phyloP scores from a whole-genome alignment of 2,797 vertebrate species.

The Microtus obscurus region DNA sequence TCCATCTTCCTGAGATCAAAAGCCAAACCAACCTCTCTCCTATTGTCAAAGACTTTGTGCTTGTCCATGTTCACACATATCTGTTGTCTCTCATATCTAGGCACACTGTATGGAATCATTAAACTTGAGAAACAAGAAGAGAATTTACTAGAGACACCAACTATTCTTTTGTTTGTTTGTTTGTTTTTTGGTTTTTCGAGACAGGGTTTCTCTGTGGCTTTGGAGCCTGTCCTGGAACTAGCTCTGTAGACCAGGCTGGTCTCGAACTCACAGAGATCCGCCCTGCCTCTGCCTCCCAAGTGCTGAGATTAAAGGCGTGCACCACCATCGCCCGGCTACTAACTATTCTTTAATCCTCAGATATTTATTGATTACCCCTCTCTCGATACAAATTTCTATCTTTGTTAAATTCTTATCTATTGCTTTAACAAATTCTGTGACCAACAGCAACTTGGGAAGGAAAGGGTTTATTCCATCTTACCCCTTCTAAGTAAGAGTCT shows the following conservation, averaged over 20 bases:
- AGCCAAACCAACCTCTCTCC: slow-evolving; percentile 42
- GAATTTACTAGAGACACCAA: slow-evolving; percentile 28
- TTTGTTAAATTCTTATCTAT: neutral
- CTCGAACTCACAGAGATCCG: too few relatives aligned
- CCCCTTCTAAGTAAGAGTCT: neutral
- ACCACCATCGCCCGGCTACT: too few relatives aligned
- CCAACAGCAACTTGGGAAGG: neutral
- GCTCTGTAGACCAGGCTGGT: too few relatives aligned
- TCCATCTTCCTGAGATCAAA: slow-evolving; percentile 37
- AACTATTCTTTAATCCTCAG: slow-evolving; percentile 24
- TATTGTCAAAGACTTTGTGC: neutral
- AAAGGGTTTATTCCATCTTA: neutral
- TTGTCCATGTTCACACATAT: slow-evolving; percentile 18
- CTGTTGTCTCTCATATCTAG: slow-evolving; percentile 30
- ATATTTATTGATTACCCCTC: neutral
- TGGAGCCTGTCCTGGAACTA: too few relatives aligned
- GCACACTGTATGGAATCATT: slow-evolving; percentile 1
- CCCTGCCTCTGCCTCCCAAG: too few relatives aligned
- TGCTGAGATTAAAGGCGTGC: too few relatives aligned
- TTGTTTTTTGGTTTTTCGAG: too few relatives aligned
- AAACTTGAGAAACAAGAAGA: slow-evolving; percentile 60
- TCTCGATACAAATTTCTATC: neutral
- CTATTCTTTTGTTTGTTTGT: too few relatives aligned
- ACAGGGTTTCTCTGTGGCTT: too few relatives aligned
- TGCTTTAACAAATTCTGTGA: neutral